Evolutionary conservation across 1,140 invertebrate genomes (phyloP).

Genomic region (Sarcophaga peregrina): DNA sequence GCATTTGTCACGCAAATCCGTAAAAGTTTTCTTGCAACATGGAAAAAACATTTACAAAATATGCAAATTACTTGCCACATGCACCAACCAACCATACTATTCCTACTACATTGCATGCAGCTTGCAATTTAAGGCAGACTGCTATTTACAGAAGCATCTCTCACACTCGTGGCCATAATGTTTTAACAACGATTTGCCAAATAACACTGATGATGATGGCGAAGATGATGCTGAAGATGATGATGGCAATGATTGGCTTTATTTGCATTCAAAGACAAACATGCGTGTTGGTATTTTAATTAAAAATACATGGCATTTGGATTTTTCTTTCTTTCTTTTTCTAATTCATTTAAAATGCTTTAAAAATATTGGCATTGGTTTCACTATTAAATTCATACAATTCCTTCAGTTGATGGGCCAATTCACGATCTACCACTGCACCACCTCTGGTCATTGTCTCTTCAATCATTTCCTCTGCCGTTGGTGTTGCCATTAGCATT

Average conservation of each 20-base stretch:
- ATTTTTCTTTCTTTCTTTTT: background rate
- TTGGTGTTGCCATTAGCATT: constrained; percentile 37
- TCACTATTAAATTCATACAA: constrained; percentile 52
- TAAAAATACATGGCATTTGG: too few species aligned
- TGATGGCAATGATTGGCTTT: too few species aligned
- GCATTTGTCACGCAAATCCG: constrained; percentile 32
- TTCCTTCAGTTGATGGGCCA: constrained; percentile 57
- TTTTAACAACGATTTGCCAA: constrained; percentile 9
- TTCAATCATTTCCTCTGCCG: constrained; percentile 47
- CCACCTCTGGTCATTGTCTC: constrained; percentile 49
- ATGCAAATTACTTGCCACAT: constrained; percentile 18
- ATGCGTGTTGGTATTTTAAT: background rate
- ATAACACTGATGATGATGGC: background rate
- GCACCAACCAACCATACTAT: background rate
- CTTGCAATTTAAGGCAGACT: too few species aligned
- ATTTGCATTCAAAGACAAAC: too few species aligned
- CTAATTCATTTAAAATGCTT: constrained; percentile 43
- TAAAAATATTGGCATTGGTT: constrained; percentile 53
- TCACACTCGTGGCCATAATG: background rate
- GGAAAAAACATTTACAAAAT: constrained; percentile 1
- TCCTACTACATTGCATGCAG: too few species aligned
- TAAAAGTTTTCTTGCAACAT: background rate
- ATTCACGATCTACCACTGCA: constrained; percentile 53
- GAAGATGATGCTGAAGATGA: too few species aligned
- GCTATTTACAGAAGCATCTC: too few species aligned